Evolutionary conservation across 2,888 invertebrate species (phyloP).

Genomic region (Mesoligia furuncula): DNA sequence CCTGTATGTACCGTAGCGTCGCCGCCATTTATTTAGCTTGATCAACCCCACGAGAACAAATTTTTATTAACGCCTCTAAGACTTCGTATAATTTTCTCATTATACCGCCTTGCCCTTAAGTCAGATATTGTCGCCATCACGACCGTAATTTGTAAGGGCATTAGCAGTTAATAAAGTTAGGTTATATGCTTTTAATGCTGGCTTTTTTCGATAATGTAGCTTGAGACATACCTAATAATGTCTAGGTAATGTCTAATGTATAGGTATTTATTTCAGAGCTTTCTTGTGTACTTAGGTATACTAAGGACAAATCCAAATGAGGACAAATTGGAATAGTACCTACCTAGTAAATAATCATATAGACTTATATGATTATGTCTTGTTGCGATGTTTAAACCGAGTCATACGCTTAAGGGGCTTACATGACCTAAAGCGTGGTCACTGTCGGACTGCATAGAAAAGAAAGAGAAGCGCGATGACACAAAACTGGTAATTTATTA

Average conservation of each 20-base stretch:
- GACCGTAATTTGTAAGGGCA: conserved; percentile 76
- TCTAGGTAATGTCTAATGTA: background rate
- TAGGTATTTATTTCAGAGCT: background rate
- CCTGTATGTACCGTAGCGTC: conserved; percentile 25
- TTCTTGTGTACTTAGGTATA: background rate
- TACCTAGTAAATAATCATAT: too few species aligned
- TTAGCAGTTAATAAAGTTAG: conserved; percentile 74
- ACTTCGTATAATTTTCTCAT: conserved; percentile 89
- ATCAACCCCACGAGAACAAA: conserved; percentile 82
- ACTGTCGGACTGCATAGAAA: too few species aligned
- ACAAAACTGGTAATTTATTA: too few species aligned
- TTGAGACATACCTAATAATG: background rate
- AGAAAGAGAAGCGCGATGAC: too few species aligned
- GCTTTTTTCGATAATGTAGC: conserved; percentile 23
- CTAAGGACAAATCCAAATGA: too few species aligned
- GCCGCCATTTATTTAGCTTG: conserved; percentile 76
- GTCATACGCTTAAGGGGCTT: too few species aligned
- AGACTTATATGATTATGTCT: too few species aligned
- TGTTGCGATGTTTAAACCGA: too few species aligned
- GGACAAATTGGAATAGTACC: too few species aligned
- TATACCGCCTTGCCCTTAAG: conserved; percentile 79
- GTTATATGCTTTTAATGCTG: conserved; percentile 63
- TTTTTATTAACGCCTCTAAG: conserved; percentile 88
- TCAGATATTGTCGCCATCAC: conserved; percentile 76
- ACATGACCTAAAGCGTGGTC: too few species aligned